phyloP scores from a whole-genome alignment of 2,113 vertebrate genomes.

The Natator depressus region DNA sequence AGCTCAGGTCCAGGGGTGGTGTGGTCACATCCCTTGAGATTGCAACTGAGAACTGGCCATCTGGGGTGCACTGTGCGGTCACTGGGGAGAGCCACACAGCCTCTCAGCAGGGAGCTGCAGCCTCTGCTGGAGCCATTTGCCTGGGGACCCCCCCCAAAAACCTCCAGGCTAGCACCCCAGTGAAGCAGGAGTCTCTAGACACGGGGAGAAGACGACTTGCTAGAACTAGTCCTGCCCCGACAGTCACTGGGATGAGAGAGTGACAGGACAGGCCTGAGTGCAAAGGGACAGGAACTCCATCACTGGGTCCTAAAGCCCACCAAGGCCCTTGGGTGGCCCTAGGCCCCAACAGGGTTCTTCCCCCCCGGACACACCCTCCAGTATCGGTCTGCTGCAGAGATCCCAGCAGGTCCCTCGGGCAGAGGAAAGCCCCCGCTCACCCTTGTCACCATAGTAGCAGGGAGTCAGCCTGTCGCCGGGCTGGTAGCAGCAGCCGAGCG shows the following conservation, averaged over 20 bases:
- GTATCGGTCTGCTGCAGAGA: too few species aligned
- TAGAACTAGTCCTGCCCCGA: background rate
- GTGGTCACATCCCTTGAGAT: conserved; percentile 37
- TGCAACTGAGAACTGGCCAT: background rate
- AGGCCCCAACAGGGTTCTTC: background rate
- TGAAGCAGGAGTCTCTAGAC: background rate
- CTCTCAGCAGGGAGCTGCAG: background rate
- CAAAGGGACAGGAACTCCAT: background rate
- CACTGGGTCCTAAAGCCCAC: too few species aligned
- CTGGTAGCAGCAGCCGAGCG: background rate
- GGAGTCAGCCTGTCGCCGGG: background rate
- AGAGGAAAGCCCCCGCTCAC: background rate
- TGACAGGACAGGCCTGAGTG: background rate
- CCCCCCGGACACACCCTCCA: background rate
- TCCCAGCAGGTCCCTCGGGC: too few species aligned
- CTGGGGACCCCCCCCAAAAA: too few species aligned
- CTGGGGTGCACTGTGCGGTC: background rate
- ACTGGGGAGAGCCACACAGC: background rate
- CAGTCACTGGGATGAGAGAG: background rate
- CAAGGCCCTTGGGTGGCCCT: too few species aligned
- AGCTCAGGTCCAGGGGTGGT: conserved; percentile 57
- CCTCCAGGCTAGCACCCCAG: too few species aligned
- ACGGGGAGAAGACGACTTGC: too few species aligned
- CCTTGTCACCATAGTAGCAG: conserved; percentile 16
- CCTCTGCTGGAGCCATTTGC: background rate